Percentiles rank a stretch among this genome's conserved stretches.
phyloP scores from a whole-genome alignment of 2,797 vertebrate genomes.

The Adrianichthys oophorus region DNA sequence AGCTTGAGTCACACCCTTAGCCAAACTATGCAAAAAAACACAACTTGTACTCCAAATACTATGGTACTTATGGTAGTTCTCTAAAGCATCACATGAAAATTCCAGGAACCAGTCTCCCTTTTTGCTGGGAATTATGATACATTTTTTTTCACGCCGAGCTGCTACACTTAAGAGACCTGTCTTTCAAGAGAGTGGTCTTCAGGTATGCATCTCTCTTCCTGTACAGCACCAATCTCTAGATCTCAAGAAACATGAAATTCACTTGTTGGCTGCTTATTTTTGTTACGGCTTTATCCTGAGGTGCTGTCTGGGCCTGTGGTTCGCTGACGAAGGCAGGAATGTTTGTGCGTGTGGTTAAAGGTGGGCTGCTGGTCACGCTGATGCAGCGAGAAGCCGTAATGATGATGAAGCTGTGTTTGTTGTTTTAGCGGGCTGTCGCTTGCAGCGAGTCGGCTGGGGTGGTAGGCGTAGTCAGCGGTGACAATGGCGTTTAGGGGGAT shows the following conservation, averaged over 20 bases:
- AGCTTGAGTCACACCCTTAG: too few species aligned
- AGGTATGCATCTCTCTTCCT: slow-evolving; percentile 11
- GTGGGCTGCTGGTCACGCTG: slow-evolving; percentile 40
- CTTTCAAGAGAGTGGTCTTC: slow-evolving; percentile 11
- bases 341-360: slow-evolving; percentile 33
- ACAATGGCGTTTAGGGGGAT: slow-evolving; percentile 62
- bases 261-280: slow-evolving; percentile 29
- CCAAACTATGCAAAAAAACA: too few species aligned
- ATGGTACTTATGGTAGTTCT: not conserved
- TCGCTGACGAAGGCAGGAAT: slow-evolving; percentile 24
- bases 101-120: not conserved
- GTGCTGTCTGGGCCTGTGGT: slow-evolving; percentile 22
- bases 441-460: slow-evolving; percentile 29
- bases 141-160: slow-evolving; percentile 4
- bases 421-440: slow-evolving; percentile 59
- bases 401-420: slow-evolving; percentile 73
- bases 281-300: slow-evolving; percentile 41
- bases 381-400: slow-evolving; percentile 54
- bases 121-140: slow-evolving; percentile 1
- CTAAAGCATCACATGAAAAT: not conserved
- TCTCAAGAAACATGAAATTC: slow-evolving; percentile 39
- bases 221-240: slow-evolving; percentile 29
- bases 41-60: too few species aligned
- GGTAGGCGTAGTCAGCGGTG: slow-evolving; percentile 44
- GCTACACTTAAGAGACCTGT: not conserved